Evolutionary conservation across 2,888 invertebrate genomes (phyloP), one percentile per base, ranked within the genome.

Genomic region (Nasonovia ribisnigri): DNA sequence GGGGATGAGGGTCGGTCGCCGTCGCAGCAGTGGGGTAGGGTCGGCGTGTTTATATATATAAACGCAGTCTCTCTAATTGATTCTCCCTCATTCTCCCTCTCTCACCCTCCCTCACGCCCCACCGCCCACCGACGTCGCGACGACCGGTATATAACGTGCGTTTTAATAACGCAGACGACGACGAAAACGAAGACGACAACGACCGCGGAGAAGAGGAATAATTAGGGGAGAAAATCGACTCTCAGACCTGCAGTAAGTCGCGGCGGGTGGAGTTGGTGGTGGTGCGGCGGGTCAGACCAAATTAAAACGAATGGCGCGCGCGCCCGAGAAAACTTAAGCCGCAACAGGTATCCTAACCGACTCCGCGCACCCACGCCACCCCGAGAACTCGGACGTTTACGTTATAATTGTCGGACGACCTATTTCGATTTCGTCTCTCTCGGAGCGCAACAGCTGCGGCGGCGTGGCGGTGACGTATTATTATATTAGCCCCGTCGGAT

Each of bases 241-340:
- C 29, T 84, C 84, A 29, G 42, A 54, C 91, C 48, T 87, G 16
- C 54, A 54, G 54, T 36, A 16, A 46, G 26, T 24, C 13, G n/a
- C 24, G 43, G n/a, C 1, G 54, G 43, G 29, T 10, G 20, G 88
- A 29, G 29, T 13, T 1, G 89, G 43, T 46, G 60, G 60, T 26
- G 29, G 67, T 46, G 67, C 46, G 77, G 91, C 5, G 84, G 92
- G 88, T 88, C 11, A 51, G 77, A 67, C 10, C 48, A 93, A 93
- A 93, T 93, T 93, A 93, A 93, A 93, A 93, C 93, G 48, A 84
- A 84, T 46, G n/a, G 46, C 54, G 92, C 60, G 57, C 57, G 60
- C 92, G 86, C 24, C 46, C 54, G 91, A 60, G 29, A 11, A 42
- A 57, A 92, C 91, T 92, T 46, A 46, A 92, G 13, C 57, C 26